Evolutionary conservation across 1,140 invertebrate species (phyloP), one percentile per base, ranked within the genome.

Genomic region (Trigoniulus corallinus): DNA sequence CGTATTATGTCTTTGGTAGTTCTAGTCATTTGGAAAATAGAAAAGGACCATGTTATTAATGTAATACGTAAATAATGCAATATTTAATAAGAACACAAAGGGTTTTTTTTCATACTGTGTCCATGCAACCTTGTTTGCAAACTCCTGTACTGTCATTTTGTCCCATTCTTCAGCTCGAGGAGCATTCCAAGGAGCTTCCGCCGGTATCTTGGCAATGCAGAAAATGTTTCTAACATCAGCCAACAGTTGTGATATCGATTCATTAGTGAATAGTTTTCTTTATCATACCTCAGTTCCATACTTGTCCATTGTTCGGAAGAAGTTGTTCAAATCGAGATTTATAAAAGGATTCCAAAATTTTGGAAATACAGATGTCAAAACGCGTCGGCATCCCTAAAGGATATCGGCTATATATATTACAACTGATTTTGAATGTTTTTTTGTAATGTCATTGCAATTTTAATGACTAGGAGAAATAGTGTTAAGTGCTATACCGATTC

Each of bases 71-170:
- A 23, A 22, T 44, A 47, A 13, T 12, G 37, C 3, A 42, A 27
- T 40, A 49, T n/a, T 18, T 15, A 18, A n/a, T n/a, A n/a, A n/a
- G n/a, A n/a, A n/a, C n/a, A n/a, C n/a, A n/a, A n/a, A n/a, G n/a
- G n/a, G n/a, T n/a, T n/a, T n/a, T n/a, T n/a, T n/a, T n/a, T n/a
- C 48, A 4, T 57, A 59, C 58, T 47, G 54, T 43, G 58, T 58
- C 53, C 54, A 59, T 34, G 49, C 54, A 13, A 34, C 29, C 39
- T 58, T 56, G 1, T 58, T 21, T 18, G 53, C 27, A 53, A 55
- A 59, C 13, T 58, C 47, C 39, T 52, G 21, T 12, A 57, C 37
- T 24, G 57, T 57, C n/a, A 52, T 59, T 24, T 51, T 26, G 37
- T 59, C 58, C 56, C 56, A 58, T 50, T 57, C 52, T 40, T 22